A percentile compares a stretch with the other conserved stretches of the same genome.
Evolutionary conservation across 30 jellyfish, hydroid and myxozoan genomes (phyloP).

Genomic region (Nemopilema nomurai): DNA sequence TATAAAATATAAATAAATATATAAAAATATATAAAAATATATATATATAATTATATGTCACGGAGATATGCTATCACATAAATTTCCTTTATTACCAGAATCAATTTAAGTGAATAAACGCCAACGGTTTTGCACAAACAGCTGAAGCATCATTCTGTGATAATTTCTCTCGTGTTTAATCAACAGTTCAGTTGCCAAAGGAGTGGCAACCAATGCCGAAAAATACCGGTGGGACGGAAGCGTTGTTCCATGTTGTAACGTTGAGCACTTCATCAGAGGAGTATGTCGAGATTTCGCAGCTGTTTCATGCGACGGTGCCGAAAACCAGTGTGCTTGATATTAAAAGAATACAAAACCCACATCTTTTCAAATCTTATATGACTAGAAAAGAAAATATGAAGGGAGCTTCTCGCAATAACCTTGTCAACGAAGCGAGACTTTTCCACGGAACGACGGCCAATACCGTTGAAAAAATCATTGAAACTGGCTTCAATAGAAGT

Average conservation of each 20-base stretch:
- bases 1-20: too few relatives aligned
- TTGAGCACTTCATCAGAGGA: conserved; percentile 4
- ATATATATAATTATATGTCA: too few relatives aligned
- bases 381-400: conserved; percentile 52
- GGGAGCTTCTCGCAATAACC: conserved; percentile 5
- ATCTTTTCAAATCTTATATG: conserved; percentile 18
- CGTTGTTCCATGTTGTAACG: neutral
- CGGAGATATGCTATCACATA: too few relatives aligned
- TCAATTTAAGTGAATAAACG: too few relatives aligned
- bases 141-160: too few relatives aligned
- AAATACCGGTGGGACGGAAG: conserved; percentile 2
- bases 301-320: neutral
- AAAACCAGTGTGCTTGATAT: neutral
- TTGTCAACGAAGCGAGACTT: conserved; percentile 27
- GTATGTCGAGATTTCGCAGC: neutral
- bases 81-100: too few relatives aligned
- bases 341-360: conserved; percentile 46
- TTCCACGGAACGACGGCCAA: conserved; percentile 58
- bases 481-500: conserved; percentile 61
- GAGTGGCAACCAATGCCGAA: conserved; percentile 47
- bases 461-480: conserved; percentile 29
- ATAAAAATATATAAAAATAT: too few relatives aligned
- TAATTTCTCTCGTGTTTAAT: neutral
- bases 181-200: neutral
- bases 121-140: too few relatives aligned